Conservation (phyloP, 2,888 invertebrate genomes). For the Rhagonycha lutea region DNA sequence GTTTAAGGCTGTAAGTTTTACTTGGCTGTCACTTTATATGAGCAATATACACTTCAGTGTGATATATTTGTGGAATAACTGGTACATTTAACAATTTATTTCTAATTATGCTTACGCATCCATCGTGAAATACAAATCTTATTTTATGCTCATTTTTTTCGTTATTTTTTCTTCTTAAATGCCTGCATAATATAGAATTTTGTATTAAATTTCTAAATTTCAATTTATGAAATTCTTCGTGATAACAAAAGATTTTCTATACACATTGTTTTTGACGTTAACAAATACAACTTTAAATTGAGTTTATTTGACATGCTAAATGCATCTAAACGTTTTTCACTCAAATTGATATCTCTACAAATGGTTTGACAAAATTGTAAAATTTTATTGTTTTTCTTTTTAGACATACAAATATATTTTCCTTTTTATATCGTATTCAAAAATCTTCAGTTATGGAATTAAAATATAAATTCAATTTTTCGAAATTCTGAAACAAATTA, state of each 20-base stretch:
- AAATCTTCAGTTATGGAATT: background rate
- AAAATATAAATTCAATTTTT: too few species aligned
- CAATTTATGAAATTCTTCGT: background rate
- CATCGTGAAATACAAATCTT: background rate
- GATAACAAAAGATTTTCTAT: background rate
- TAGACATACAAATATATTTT: background rate
- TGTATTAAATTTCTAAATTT: background rate
- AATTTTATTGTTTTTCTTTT: background rate
- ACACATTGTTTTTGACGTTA: background rate
- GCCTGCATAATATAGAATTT: too few species aligned
- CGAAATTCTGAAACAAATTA: background rate
- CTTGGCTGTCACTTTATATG: background rate
- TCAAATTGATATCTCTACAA: background rate
- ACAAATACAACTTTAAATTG: slow-evolving; percentile 4
- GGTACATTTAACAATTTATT: background rate
- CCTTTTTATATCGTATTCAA: background rate
- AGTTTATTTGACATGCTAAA: slow-evolving; percentile 2
- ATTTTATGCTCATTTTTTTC: background rate
- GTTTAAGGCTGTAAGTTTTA: background rate
- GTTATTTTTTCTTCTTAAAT: background rate
- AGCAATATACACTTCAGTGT: background rate
- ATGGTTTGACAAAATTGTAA: background rate
- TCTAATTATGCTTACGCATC: background rate
- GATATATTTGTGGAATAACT: background rate
- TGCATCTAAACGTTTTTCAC: background rate